Evolutionary conservation across 92 coral and sea anemone genomes (phyloP), one percentile per base, ranked within the genome.

Genomic region (Parazoanthus atlanticus): DNA sequence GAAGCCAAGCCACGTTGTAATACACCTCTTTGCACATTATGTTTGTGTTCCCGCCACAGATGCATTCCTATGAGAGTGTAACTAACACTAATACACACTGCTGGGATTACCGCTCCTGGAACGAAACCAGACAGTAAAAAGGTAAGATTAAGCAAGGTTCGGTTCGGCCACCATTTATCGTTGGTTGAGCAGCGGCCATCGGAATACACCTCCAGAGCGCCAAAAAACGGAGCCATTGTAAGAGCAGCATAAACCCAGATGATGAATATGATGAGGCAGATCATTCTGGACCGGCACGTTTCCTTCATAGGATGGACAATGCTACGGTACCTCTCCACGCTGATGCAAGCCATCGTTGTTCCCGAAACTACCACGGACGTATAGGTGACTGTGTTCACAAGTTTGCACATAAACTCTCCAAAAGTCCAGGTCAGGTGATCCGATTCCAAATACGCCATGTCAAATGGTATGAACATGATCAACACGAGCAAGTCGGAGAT

Each of bases 41-140:
- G 67, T 30, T 56, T 56, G 86, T 66, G 69, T 8, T 41, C 64
- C 3, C 88, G 78, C 75, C 89, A 74, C 49, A 74, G 69, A 76
- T 69, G 78, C 4, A 74, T 85, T 30, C 82, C 93, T 26, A 91
- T 91, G 54, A 89, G 77, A 19, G 85, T 26, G 85, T 91, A 91
- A 41, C 89, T 87, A 29, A 82, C 77, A 17, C 61, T 52, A 74
- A 91, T 91, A 17, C 90, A 91, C n/a, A 30, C 46, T 76, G 88
- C 76, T 8, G 93, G 93, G 28, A 91, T 76, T 3, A 88, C 90
- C 21, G 73, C 88, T 41, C 93, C 93, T 8, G 93, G 93, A 17
- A 52, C 72, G 26, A 91, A 79, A 33, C 81, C 84, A 83, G 86
- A 81, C 6, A 91, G 67, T 49, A 80, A 23, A 64, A 88, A 91